Evolutionary conservation across 1,140 invertebrate species (phyloP), one percentile per base, ranked within the genome.

Genomic region (Rhynchophorus ferrugineus): DNA sequence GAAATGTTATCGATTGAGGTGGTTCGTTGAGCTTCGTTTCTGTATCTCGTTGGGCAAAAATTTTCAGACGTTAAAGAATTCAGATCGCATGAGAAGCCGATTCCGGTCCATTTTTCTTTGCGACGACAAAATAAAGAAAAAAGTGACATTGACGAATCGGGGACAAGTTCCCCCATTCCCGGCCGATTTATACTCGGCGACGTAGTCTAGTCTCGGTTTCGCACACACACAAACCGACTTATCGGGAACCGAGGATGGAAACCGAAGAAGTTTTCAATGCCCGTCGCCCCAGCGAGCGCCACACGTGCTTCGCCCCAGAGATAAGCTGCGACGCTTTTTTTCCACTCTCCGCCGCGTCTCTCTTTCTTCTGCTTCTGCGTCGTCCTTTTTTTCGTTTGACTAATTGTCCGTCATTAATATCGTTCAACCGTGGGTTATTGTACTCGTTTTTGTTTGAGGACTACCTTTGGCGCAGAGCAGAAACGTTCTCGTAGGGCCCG

Each of bases 371-470:
- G n/a, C n/a, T n/a, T n/a, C n/a, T n/a, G n/a, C n/a, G n/a, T n/a
- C n/a, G n/a, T n/a, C 60, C 58, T 62, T 61, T 62, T 59, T 45
- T 59, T 57, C 59, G 59, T 59, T 59, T 60, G 54, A 66, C 63
- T 65, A 66, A 66, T 66, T 62, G 53, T 54, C 11, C 11, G 18
- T 49, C 60, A 65, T 66, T 63, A 62, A 64, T 66, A 61, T 63
- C 54, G 52, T 65, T 66, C 64, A 59, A 47, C 46, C 58, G 56
- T 54, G 44, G 41, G 44, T 39, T 56, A 54, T 54, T 60, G 52
- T 57, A 57, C 50, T 48, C 24, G 44, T 45, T 52, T 52, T 52
- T 44, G 20, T 16, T 49, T n/a, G n/a, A n/a, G n/a, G n/a, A n/a
- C n/a, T n/a, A n/a, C n/a, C n/a, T n/a, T n/a, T n/a, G n/a, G n/a